Base-by-base conservation (phyloP, 2,888 invertebrate species). In the Tupiocoris notatus region DNA sequence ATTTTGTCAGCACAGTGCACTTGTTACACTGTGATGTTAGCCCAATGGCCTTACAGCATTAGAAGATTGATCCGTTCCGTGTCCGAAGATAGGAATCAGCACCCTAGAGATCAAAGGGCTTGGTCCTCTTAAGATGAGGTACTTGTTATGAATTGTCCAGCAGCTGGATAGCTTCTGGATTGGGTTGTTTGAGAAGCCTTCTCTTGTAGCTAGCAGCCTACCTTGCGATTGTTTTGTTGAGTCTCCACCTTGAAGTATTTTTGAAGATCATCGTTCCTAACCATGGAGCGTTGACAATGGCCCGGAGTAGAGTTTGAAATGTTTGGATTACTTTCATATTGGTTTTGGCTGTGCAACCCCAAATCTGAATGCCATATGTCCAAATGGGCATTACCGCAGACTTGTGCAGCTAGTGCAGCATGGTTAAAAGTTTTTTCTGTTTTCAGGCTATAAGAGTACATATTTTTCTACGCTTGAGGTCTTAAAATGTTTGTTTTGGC, bases 221-320 rank as follows among this genome's bases (percentile, higher is more conserved):
- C 2, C 39, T 39, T 12, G 6, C 39, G 64, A 64, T 9, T 12
- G 18, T 64, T n/a, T n/a, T n/a, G n/a, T n/a, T n/a, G n/a, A n/a
- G n/a, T n/a, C 17, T 65, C 65, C 0, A 25, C 16, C n/a, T 20
- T 20, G 18, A 66, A 54, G 21, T 66, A 25, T 16, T 56, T 39
- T 25, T 66, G 66, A 54, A n/a, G 66, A 54, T 66, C 66, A 56
- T 66, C 56, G 20, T 66, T 66, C 2, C 56, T n/a, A 17, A 66
- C 66, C 66, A 66, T 1, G 56, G 54, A 54, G 66, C 66, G 18
- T 56, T 66, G 16, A 66, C 66, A 25, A 66, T 66, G 18, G 39
- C 54, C 54, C 66, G 23, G 6, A 66, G 66, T 25, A 65, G n/a
- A n/a, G n/a, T n/a, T 25, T 65, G 65, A 20, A 56, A 39, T 9